Evolutionary conservation across 2,797 vertebrate genomes (phyloP), one percentile per base, ranked within the genome.

Genomic region (Diplodus sargus): DNA sequence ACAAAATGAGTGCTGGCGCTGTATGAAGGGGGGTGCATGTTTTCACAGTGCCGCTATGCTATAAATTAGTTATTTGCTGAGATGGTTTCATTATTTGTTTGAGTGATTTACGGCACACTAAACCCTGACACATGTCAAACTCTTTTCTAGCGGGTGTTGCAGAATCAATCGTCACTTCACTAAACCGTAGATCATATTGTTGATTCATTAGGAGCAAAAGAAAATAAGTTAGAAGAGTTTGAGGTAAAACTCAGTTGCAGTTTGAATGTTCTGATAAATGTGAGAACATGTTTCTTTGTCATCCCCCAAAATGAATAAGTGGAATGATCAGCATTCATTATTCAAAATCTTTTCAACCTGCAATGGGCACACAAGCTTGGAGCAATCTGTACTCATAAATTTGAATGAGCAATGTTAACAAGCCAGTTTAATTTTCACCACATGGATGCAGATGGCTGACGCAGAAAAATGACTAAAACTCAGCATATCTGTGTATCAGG

Each of bases 341-440:
- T 72, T 64, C 43, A 76, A 53, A 73, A 61, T 49, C 45, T 7
- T 52, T 52, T 56, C 66, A 72, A 59, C 47, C 70, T 61, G 49
- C 16, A n/a, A 20, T 48, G 43, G 13, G 12, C 10, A 3, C 74
- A 65, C 16, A 43, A 28, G 58, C 64, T 43, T 2, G 5, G 53
- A 16, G 53, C 15, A 23, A 60, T 45, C 66, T 52, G 25, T 2
- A 39, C 28, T 78, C 63, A n/a, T 76, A 62, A 53, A 2, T 66
- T 62, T 62, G 34, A 76, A 67, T 70, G 54, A 59, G 54, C 76
- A 78, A 63, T 58, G 61, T 61, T 77, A 74, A 82, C 52, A 70
- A 74, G 42, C 15, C 52, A 12, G 25, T 77, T 81, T 77, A 3
- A 78, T 78, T 80, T 78, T 47, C 70, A 5, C 8, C 53, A 74